Evolutionary conservation across 35 echinoderm and acorn worm genomes (phyloP).

Genomic region (Ptychodera flava): DNA sequence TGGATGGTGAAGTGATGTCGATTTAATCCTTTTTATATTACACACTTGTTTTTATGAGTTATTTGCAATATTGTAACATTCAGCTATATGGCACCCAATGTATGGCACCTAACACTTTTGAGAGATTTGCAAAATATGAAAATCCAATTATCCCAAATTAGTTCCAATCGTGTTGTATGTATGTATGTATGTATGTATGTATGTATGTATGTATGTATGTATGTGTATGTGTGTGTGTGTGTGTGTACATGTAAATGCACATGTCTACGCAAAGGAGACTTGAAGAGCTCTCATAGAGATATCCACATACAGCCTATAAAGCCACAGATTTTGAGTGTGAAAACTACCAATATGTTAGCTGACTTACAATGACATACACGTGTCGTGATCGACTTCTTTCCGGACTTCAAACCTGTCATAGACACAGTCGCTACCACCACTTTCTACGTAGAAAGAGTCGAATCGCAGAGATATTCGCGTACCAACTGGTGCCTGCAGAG

Average conservation of each 20-base stretch:
- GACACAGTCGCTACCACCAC: neutral
- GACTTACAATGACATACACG: neutral
- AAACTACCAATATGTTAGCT: neutral
- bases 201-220: neutral
- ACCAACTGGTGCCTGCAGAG: neutral
- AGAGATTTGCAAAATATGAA: too few relatives aligned
- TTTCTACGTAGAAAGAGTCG: neutral
- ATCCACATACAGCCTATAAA: neutral
- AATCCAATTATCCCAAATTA: too few relatives aligned
- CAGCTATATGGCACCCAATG: too few relatives aligned
- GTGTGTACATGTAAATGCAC: neutral
- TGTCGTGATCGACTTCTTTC: neutral
- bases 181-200: conserved; percentile 2
- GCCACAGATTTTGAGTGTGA: neutral
- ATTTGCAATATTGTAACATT: too few relatives aligned
- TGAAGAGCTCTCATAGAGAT: neutral
- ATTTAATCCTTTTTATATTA: too few relatives aligned
- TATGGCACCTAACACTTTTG: too few relatives aligned
- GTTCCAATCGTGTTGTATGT: too few relatives aligned
- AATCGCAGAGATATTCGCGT: neutral
- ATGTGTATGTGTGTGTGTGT: neutral
- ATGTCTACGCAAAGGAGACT: neutral
- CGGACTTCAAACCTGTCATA: neutral
- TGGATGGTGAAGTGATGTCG: too few relatives aligned
- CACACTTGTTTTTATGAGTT: too few relatives aligned